These are phyloP conservation scores for Cyclargus thomasi DNA, from an alignment of 1,140 invertebrate species.

Conservation along the genomic window DNA sequence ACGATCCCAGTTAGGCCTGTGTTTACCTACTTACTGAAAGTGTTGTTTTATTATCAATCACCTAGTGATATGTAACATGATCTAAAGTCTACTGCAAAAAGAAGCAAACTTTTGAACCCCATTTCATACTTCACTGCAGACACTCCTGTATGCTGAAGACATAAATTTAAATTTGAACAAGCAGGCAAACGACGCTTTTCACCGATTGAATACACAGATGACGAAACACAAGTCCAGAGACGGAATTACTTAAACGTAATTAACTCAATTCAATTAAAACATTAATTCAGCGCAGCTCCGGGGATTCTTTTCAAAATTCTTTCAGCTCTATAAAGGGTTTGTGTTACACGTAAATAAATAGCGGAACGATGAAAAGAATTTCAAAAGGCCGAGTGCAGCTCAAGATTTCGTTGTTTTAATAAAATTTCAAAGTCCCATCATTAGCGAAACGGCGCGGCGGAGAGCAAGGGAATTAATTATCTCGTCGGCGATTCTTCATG, in stretches of 20 bases:
- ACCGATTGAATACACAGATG: neutral
- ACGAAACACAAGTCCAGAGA: neutral
- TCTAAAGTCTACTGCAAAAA: neutral
- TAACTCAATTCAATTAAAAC: slow-evolving; percentile 3
- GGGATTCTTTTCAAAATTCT: neutral
- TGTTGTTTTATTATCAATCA: no score
- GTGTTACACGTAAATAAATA: neutral
- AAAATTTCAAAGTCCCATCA: neutral
- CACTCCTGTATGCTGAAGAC: no score
- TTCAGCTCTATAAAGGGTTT: neutral
- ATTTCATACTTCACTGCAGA: neutral
- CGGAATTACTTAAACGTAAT: neutral
- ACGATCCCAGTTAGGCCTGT: no score
- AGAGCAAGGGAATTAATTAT: neutral
- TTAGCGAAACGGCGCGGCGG: neutral
- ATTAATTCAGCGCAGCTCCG: neutral
- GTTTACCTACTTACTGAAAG: no score
- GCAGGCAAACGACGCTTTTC: neutral
- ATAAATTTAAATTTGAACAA: neutral
- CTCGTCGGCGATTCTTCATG: neutral
- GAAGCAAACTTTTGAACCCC: neutral
- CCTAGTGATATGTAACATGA: no score
- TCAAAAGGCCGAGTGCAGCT: neutral
- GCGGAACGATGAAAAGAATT: neutral
- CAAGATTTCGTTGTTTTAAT: neutral